phyloP scores from a whole-genome alignment of 1,140 invertebrate species.

The Aphelenchoides besseyi region DNA sequence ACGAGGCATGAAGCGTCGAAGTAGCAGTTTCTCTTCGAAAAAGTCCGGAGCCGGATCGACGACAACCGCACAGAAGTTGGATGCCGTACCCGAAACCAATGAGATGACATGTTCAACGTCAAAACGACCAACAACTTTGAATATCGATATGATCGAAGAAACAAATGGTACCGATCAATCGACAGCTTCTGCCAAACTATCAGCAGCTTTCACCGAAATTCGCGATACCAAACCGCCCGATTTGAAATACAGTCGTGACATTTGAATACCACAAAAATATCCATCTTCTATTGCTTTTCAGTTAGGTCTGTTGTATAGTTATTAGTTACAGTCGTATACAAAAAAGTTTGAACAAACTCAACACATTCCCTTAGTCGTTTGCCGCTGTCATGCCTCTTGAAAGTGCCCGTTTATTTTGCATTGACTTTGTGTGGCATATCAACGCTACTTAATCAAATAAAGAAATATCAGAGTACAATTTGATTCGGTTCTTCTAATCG shows the following conservation, averaged over 20 bases:
- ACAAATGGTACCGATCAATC: slow-evolving; percentile 2
- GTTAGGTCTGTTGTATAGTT: not conserved
- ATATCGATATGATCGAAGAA: slow-evolving; percentile 27
- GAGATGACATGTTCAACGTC: slow-evolving; percentile 29
- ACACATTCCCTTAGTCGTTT: no score
- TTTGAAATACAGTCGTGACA: slow-evolving; percentile 51
- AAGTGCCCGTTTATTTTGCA: no score
- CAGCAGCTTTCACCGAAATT: slow-evolving; percentile 54
- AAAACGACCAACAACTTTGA: slow-evolving; percentile 28
- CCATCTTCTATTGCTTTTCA: not conserved
- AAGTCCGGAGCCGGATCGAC: not conserved
- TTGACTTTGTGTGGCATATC: not conserved
- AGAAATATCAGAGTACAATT: no score
- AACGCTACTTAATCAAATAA: not conserved
- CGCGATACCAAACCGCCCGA: slow-evolving; percentile 53
- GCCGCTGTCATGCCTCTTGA: no score
- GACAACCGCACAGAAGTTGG: slow-evolving; percentile 13
- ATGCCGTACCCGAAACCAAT: slow-evolving; percentile 40
- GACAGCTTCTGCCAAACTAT: slow-evolving; percentile 9
- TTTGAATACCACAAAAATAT: not conserved
- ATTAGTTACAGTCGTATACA: not conserved
- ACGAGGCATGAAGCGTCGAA: slow-evolving; percentile 51
- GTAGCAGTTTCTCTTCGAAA: slow-evolving; percentile 3
- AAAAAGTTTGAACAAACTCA: no score
- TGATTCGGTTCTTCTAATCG: no score